phyloP scores from a whole-genome alignment of 2,888 invertebrate species.

The Hoplodrina ambigua region DNA sequence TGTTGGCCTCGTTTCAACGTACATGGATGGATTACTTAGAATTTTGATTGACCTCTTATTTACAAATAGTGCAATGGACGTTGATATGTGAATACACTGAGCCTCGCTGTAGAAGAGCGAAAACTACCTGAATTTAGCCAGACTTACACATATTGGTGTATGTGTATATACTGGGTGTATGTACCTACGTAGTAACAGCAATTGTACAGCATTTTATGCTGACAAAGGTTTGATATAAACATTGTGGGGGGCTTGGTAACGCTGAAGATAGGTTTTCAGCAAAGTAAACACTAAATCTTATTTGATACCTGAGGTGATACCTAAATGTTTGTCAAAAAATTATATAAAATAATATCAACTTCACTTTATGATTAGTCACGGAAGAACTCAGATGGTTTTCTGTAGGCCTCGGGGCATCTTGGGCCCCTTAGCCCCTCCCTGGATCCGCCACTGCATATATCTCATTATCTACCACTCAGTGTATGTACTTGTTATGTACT shows the following conservation, averaged over 20 bases:
- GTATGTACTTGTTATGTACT: background rate
- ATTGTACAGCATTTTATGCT: background rate
- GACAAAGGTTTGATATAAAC: background rate
- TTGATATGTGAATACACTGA: constrained; percentile 2
- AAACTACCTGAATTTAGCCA: background rate
- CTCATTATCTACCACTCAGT: background rate
- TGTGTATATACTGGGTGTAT: background rate
- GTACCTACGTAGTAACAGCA: background rate
- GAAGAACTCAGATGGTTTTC: no score
- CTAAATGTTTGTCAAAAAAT: no score
- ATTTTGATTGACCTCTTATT: constrained; percentile 26
- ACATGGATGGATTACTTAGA: constrained; percentile 30
- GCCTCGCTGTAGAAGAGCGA: background rate
- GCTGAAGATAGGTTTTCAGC: no score
- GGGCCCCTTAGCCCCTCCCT: no score
- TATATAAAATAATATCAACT: no score
- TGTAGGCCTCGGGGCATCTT: no score
- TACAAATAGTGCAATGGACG: constrained; percentile 37
- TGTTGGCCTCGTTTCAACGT: constrained; percentile 43
- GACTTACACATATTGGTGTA: background rate
- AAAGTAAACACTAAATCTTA: no score
- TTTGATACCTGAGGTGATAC: no score
- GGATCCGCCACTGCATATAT: no score
- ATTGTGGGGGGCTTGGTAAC: no score
- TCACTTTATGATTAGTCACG: no score